A percentile compares a stretch with the other conserved stretches of the same genome.
Evolutionary conservation across 2,888 invertebrate genomes (phyloP).

Genomic region (Agrochola lota): DNA sequence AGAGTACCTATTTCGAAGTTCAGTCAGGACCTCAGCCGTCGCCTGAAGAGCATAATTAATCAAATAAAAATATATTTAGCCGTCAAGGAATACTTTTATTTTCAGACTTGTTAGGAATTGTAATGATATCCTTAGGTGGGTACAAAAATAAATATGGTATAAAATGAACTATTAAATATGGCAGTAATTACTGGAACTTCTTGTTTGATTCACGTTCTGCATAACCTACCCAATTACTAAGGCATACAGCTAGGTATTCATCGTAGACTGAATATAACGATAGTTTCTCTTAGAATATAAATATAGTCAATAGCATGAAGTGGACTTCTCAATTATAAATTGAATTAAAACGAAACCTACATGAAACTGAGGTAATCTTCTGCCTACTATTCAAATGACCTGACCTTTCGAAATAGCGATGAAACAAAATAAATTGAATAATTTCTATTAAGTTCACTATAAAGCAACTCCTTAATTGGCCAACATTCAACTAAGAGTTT

Average conservation of each 20-base stretch:
- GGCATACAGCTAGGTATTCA: neutral
- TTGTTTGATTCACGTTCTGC: too few species aligned
- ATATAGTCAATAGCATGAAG: conserved; percentile 2
- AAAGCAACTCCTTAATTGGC: conserved; percentile 20
- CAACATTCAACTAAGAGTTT: conserved; percentile 31
- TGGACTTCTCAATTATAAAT: neutral
- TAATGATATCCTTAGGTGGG: too few species aligned
- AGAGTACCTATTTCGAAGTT: too few species aligned
- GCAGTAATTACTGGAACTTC: too few species aligned
- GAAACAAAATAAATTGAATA: conserved; percentile 22
- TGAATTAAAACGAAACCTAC: neutral
- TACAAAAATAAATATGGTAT: too few species aligned
- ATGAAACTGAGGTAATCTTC: conserved; percentile 3
- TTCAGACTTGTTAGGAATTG: too few species aligned
- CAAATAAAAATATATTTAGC: too few species aligned
- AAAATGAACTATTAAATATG: too few species aligned
- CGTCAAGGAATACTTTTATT: too few species aligned
- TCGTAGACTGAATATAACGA: neutral
- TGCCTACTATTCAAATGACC: conserved; percentile 1
- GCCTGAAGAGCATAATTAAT: too few species aligned
- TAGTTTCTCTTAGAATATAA: neutral
- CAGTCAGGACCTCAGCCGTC: too few species aligned
- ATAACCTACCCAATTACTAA: too few species aligned
- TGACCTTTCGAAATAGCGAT: conserved; percentile 20
- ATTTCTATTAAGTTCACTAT: conserved; percentile 6